Base-by-base conservation (phyloP, 1,140 invertebrate species). In the Lepidurus arcticus region DNA sequence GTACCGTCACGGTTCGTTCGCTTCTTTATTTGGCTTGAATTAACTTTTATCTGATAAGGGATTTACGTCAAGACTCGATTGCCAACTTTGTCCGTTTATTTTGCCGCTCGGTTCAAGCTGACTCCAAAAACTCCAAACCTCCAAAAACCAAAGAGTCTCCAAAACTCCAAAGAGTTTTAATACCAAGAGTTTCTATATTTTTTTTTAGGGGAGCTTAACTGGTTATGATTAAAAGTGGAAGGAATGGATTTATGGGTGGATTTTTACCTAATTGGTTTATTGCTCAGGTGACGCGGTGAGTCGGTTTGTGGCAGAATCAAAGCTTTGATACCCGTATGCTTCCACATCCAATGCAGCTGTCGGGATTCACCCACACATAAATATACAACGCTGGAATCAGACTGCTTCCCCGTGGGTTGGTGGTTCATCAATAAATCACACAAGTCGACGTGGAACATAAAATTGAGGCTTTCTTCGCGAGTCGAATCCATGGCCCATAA, bases 251-350 rank as follows among this genome's bases (percentile, higher is more conserved):
- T 34, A 4, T 34, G 34, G 34, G 34, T 34, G 34, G 2, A 34
- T 21, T 65, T 65, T 65, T 65, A 65, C 53, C 53, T 65, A 21
- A 65, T 65, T 65, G 53, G 53, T 16, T 65, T 65, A 65, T 65
- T 21, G 53, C 53, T 65, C 16, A 65, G 53, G 21, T n/a, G 53
- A 65, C 16, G 53, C 53, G 53, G 8, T 34, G 34, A 34, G 21
- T 65, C 53, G 53, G 53, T 65, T 65, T 65, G 53, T 10, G 53
- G 53, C 13, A 13, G 53, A 65, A 65, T 16, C 21, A 65, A 21
- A 65, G 53, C 53, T 16, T 65, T 65, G 53, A 65, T 65, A 65
- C 53, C 53, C 53, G 53, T 65, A 65, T n/a, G 21, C 21, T 65
- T 65, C 53, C 53, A 65, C 53, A 21, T 21, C 53, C 53, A 11